A percentile compares a stretch with the other conserved stretches of the same genome.
phyloP scores from a whole-genome alignment of 1,140 invertebrate genomes.

The Tetragonula clypearis region DNA sequence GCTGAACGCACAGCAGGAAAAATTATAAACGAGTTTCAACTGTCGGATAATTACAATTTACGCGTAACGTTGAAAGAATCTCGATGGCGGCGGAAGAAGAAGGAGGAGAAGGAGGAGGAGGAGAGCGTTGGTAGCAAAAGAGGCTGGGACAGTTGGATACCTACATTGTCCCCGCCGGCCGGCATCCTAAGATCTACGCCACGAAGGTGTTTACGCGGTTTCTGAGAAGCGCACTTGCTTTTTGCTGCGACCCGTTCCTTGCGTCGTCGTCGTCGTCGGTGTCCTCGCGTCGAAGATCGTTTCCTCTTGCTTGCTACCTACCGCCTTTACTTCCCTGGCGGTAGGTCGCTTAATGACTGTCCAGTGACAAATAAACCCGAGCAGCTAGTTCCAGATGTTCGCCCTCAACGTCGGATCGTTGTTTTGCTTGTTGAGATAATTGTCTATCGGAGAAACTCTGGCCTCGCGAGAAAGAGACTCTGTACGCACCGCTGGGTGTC shows the following conservation, averaged over 20 bases:
- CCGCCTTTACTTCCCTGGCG: constrained; percentile 53
- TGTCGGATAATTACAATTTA: constrained; percentile 65
- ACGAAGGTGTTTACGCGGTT: constrained; percentile 68
- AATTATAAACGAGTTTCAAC: constrained; percentile 26
- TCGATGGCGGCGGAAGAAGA: constrained; percentile 37
- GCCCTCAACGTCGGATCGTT: constrained; percentile 47
- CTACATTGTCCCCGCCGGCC: constrained; percentile 63
- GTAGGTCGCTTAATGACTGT: constrained; percentile 65
- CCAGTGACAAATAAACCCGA: constrained; percentile 72
- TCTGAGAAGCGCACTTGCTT: constrained; percentile 69
- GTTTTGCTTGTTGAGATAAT: constrained; percentile 72
- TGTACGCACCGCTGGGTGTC: too few species aligned
- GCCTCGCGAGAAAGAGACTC: neutral
- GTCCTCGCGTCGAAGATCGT: constrained; percentile 49
- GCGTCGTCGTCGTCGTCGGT: constrained; percentile 39
- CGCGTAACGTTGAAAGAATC: constrained; percentile 34
- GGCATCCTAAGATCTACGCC: constrained; percentile 67
- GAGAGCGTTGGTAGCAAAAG: constrained; percentile 19
- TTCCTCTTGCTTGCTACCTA: constrained; percentile 59
- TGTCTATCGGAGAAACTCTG: constrained; percentile 64
- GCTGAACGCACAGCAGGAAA: constrained; percentile 14
- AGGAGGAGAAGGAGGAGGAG: too few species aligned
- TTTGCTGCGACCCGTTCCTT: constrained; percentile 60
- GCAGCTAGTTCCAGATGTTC: constrained; percentile 59
- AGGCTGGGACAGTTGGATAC: constrained; percentile 59